phyloP scores from a whole-genome alignment of 2,797 vertebrate genomes.

The Anabas testudineus region DNA sequence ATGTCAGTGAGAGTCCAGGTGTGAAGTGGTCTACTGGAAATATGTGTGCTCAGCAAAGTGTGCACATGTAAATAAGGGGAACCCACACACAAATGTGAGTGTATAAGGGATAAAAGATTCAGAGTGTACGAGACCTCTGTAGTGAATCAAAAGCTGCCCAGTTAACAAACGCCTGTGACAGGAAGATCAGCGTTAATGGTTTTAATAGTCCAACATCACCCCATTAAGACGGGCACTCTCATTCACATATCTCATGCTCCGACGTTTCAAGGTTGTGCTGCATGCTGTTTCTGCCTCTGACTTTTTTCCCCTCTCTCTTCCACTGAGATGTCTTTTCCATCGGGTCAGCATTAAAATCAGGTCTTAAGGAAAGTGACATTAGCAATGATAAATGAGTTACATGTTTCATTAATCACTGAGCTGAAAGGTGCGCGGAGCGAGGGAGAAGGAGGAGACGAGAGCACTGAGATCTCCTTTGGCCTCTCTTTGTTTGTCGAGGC shows the following conservation, averaged over 20 bases:
- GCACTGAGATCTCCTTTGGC: conserved; percentile 55
- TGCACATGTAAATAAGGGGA: conserved; percentile 22
- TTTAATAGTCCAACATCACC: conserved; percentile 72
- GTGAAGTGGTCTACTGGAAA: neutral
- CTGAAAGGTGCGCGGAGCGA: conserved; percentile 53
- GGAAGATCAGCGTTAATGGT: conserved; percentile 65
- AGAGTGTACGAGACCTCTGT: conserved; percentile 47
- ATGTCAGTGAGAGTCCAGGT: neutral
- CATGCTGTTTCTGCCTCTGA: conserved; percentile 17
- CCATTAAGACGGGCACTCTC: conserved; percentile 45
- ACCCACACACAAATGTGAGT: neutral
- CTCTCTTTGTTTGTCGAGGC: conserved; percentile 73
- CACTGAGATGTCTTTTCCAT: conserved; percentile 53
- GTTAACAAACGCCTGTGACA: conserved; percentile 35
- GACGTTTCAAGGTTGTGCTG: conserved; percentile 65
- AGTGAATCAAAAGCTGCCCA: conserved; percentile 49
- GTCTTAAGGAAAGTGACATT: conserved; percentile 79
- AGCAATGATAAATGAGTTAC: conserved; percentile 81
- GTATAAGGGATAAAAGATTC: neutral
- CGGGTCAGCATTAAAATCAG: conserved; percentile 75
- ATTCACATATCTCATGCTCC: conserved; percentile 33
- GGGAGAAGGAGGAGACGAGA: neutral
- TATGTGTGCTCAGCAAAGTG: conserved; percentile 27
- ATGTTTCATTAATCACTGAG: conserved; percentile 80
- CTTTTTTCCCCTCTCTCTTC: neutral